phyloP scores from a whole-genome alignment of 1,140 invertebrate genomes.

The Megalonaias nervosa region DNA sequence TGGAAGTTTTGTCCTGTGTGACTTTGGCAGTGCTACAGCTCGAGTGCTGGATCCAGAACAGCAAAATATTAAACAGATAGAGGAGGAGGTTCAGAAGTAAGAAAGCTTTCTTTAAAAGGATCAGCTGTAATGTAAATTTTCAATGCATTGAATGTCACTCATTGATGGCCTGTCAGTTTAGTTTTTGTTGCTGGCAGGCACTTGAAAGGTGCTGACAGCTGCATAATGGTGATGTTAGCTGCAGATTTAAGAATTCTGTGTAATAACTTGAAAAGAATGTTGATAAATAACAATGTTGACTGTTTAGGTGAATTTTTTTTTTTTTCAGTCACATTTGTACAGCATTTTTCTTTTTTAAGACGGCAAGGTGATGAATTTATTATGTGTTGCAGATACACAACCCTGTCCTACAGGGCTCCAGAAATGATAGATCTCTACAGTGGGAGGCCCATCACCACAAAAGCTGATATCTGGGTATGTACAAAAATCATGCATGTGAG shows the following conservation, averaged over 20 bases:
- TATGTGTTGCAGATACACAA: conserved; percentile 81
- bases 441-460: conserved; percentile 90
- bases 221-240: no score
- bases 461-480: conserved; percentile 91
- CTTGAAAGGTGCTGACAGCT: no score
- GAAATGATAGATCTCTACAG: conserved; percentile 97
- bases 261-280: no score
- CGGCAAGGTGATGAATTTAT: not conserved
- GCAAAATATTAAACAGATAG: conserved; percentile 82
- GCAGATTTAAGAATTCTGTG: no score
- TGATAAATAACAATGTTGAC: no score
- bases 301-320: no score
- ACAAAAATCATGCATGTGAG: not conserved
- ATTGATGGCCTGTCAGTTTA: no score
- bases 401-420: conserved; percentile 91
- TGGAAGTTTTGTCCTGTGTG: conserved; percentile 88
- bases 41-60: conserved; percentile 80
- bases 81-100: conserved; percentile 92
- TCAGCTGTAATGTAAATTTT: not conserved
- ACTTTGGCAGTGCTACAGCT: conserved; percentile 92
- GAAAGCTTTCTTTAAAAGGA: conserved; percentile 5
- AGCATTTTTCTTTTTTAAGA: no score
- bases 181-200: no score
- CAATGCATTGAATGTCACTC: no score
- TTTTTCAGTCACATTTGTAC: no score